A percentile compares a stretch with the other conserved stretches of the same genome.
phyloP scores from a whole-genome alignment of 2,113 vertebrate species.

The Hipposideros armiger region DNA sequence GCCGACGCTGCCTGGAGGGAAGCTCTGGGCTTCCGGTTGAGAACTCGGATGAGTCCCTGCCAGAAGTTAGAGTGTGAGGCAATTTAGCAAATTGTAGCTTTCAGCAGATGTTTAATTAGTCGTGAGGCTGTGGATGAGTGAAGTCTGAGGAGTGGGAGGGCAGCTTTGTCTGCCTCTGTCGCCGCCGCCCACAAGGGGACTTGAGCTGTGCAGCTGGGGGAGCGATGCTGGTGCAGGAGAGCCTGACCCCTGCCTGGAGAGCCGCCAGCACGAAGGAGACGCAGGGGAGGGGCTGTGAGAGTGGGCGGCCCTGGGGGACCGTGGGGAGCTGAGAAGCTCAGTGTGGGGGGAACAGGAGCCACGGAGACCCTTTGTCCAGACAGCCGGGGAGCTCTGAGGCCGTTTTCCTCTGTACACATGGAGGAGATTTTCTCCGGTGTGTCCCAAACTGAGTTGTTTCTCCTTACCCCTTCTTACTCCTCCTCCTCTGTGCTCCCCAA shows the following conservation, averaged over 20 bases:
- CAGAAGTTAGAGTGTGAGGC: conserved; percentile 71
- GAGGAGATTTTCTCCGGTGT: not conserved
- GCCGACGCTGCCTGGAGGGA: not conserved
- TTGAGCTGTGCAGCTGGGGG: not conserved
- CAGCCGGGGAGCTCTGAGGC: rapidly evolving
- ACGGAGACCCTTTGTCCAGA: not conserved
- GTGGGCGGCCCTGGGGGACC: too few relatives aligned
- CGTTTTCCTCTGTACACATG: rapidly evolving
- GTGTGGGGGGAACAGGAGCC: not conserved
- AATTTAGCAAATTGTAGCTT: conserved; percentile 81
- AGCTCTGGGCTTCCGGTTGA: conserved; percentile 16
- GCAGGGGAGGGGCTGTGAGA: too few relatives aligned
- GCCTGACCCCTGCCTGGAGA: not conserved
- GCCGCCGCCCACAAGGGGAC: not conserved
- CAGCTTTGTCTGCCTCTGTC: not conserved
- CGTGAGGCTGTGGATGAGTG: conserved; percentile 45
- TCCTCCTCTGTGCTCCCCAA: too few relatives aligned
- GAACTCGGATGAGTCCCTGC: conserved; percentile 65
- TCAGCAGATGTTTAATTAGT: conserved; percentile 81
- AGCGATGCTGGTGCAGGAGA: not conserved
- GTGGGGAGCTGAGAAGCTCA: not conserved
- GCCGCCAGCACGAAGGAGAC: not conserved
- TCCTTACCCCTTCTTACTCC: not conserved
- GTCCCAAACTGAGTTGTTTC: not conserved
- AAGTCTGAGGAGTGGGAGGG: conserved; percentile 40